Conservation (phyloP, 2,888 invertebrate species). For the Koerneria pararmatus region DNA sequence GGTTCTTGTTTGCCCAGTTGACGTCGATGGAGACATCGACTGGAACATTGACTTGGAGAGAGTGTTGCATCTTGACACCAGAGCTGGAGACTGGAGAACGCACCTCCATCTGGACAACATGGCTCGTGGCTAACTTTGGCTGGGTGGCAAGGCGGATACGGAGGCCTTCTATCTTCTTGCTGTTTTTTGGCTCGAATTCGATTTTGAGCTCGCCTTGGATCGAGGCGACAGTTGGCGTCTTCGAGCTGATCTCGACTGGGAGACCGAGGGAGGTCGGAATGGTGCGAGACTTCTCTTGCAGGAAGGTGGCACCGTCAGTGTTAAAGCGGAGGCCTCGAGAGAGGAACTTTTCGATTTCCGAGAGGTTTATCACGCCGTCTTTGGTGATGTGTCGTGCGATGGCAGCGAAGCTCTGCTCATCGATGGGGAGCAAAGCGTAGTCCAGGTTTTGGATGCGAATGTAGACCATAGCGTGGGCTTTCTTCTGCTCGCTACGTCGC, state of each 20-base stretch:
- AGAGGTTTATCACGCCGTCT: conserved; percentile 28
- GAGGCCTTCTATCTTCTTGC: conserved; percentile 24
- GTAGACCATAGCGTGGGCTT: conserved; percentile 34
- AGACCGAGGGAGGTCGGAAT: conserved; percentile 48
- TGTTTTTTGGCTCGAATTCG: conserved; percentile 26
- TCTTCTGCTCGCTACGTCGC: conserved; percentile 26
- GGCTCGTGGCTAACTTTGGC: conserved; percentile 37
- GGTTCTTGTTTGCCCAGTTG: conserved; percentile 6
- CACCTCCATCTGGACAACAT: conserved; percentile 33
- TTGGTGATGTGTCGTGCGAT: conserved; percentile 31
- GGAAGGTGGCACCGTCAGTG: conserved; percentile 29
- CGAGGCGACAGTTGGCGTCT: conserved; percentile 35
- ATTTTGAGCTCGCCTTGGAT: conserved; percentile 34
- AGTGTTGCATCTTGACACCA: conserved; percentile 44
- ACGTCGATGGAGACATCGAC: conserved; percentile 36
- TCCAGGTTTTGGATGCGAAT: conserved; percentile 48
- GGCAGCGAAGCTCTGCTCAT: conserved; percentile 32
- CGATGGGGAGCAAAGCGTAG: conserved; percentile 46
- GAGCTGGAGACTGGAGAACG: conserved; percentile 42
- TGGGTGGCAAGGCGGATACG: conserved; percentile 29
- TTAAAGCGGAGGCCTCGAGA: conserved; percentile 31
- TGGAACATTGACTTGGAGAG: conserved; percentile 39
- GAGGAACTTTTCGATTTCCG: conserved; percentile 32
- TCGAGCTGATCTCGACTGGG: conserved; percentile 39
- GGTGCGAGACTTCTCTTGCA: conserved; percentile 33